A percentile compares a stretch with the other conserved stretches of the same genome.
Evolutionary conservation across 1,140 invertebrate genomes (phyloP).

Genomic region (Bactericera cockerelli): DNA sequence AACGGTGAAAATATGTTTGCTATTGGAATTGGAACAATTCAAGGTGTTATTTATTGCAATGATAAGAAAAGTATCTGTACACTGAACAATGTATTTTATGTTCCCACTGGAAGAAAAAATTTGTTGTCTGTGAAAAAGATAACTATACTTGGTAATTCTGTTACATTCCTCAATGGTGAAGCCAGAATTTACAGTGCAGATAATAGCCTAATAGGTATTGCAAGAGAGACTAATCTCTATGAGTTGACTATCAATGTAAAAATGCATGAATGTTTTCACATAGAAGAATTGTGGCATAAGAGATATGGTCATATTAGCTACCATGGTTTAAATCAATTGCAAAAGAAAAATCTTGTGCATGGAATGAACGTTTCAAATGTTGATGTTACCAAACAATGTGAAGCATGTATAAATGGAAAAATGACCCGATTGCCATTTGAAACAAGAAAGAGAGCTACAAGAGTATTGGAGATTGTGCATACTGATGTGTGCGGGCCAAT

Average conservation of each 20-base stretch:
- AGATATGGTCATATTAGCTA: not conserved
- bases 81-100: not conserved
- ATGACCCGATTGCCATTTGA: constrained; percentile 19
- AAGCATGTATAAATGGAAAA: constrained; percentile 24
- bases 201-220: too few species aligned
- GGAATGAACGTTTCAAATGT: constrained; percentile 18
- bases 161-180: too few species aligned
- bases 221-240: too few species aligned
- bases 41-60: too few species aligned
- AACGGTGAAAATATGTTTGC: too few species aligned
- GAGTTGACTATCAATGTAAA: too few species aligned
- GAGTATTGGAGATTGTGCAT: constrained; percentile 25
- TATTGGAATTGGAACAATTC: too few species aligned
- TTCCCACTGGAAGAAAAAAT: not conserved
- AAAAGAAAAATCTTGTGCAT: constrained; percentile 14
- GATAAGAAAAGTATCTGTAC: too few species aligned
- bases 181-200: too few species aligned
- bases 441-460: constrained; percentile 18
- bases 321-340: not conserved
- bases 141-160: not conserved
- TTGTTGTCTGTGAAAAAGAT: not conserved
- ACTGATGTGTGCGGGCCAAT: constrained; percentile 28
- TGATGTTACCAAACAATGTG: constrained; percentile 10
- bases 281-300: not conserved
- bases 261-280: too few species aligned